Evolutionary conservation across 2,888 invertebrate genomes (phyloP).

Genomic region (Rosalia funebris): DNA sequence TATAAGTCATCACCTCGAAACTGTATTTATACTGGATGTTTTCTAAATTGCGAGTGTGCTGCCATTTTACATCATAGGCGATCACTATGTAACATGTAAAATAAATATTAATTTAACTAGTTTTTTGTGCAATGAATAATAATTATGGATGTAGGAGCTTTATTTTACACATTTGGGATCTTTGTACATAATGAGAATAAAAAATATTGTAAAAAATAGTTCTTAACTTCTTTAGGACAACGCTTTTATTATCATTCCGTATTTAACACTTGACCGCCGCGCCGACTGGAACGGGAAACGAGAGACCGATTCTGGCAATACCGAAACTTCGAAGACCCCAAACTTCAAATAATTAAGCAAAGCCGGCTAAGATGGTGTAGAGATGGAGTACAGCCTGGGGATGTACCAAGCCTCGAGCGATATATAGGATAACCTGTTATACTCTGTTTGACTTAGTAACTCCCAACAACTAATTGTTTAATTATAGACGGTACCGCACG

Average conservation of each 20-base stretch:
- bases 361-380: slow-evolving; percentile 7
- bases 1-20: too few species aligned
- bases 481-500: slow-evolving; percentile 26
- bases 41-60: too few species aligned
- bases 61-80: too few species aligned
- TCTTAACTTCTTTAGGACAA: too few species aligned
- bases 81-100: too few species aligned
- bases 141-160: too few species aligned
- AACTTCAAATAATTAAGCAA: slow-evolving; percentile 23
- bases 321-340: slow-evolving; percentile 15
- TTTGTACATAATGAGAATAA: too few species aligned
- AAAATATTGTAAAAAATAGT: too few species aligned
- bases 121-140: too few species aligned
- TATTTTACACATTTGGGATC: too few species aligned
- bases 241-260: background rate
- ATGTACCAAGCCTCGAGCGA: slow-evolving; percentile 12
- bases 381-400: background rate
- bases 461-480: slow-evolving; percentile 29
- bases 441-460: slow-evolving; percentile 28
- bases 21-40: too few species aligned
- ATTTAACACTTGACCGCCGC: background rate
- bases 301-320: background rate
- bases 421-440: slow-evolving; percentile 25
- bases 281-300: background rate
- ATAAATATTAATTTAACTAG: too few species aligned